Percentiles rank a stretch among this genome's conserved stretches.
These are phyloP conservation scores for Heliocidaris tuberculata DNA, from an alignment of 35 echinoderm and acorn worm genomes.

Conservation along the genomic window DNA sequence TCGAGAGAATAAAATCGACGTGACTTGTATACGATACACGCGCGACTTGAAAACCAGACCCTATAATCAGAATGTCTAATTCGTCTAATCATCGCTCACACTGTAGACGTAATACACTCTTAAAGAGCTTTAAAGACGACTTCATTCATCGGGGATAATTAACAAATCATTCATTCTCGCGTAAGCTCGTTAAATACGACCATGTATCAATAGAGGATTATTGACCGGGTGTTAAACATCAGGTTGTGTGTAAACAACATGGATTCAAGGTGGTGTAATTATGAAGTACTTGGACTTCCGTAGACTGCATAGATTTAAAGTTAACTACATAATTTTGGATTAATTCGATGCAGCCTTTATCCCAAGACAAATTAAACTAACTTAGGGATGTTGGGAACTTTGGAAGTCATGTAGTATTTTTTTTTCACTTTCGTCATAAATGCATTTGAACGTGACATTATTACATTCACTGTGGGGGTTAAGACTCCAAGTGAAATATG, in stretches of 20 bases:
- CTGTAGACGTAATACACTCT: background rate
- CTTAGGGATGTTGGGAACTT: background rate
- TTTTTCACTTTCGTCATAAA: background rate
- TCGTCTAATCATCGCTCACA: background rate
- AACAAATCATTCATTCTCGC: background rate
- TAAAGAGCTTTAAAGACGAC: background rate
- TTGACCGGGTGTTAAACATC: background rate
- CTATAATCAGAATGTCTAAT: conserved; percentile 10
- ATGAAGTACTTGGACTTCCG: background rate
- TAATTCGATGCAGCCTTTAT: background rate
- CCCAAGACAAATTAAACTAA: background rate
- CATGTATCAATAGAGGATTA: background rate
- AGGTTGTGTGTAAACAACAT: background rate
- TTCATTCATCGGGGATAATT: background rate
- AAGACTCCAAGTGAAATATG: background rate
- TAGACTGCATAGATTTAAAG: background rate
- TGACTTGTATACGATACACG: background rate
- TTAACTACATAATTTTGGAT: background rate
- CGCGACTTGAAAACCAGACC: background rate
- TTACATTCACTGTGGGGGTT: background rate
- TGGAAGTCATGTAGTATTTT: background rate
- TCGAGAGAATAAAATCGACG: background rate
- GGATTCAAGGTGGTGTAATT: background rate
- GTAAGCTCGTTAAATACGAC: background rate
- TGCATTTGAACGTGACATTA: background rate